Percentiles rank a stretch among this genome's conserved stretches.
phyloP scores from a whole-genome alignment of 2,888 invertebrate species.

The Drosophila kuntzei region DNA sequence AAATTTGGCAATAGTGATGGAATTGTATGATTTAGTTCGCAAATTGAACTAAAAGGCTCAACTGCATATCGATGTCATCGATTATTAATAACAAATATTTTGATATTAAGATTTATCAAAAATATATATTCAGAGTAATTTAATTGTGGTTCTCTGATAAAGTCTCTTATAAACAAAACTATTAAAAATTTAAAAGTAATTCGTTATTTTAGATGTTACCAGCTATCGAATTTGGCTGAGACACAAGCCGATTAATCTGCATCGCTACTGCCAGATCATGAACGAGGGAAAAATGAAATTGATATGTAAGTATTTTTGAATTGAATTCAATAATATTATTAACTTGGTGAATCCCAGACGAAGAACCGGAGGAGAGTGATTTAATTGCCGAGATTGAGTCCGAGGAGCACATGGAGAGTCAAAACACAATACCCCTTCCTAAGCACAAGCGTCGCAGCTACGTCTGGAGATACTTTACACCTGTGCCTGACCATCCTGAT shows the following conservation, averaged over 20 bases:
- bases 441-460: slow-evolving; percentile 59
- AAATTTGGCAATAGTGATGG: no score
- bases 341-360: not conserved
- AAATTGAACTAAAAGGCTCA: no score
- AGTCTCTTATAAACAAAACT: not conserved
- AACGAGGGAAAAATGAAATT: slow-evolving; percentile 42
- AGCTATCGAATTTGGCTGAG: slow-evolving; percentile 31
- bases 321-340: not conserved
- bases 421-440: slow-evolving; percentile 33
- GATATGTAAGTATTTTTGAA: slow-evolving; percentile 35
- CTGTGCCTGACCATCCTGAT: slow-evolving; percentile 53
- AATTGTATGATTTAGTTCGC: no score
- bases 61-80: no score
- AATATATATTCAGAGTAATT: no score
- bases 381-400: slow-evolving; percentile 33
- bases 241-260: slow-evolving; percentile 31
- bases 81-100: no score
- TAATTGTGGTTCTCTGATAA: not conserved
- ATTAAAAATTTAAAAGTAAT: not conserved
- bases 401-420: slow-evolving; percentile 38
- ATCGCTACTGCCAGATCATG: slow-evolving; percentile 16
- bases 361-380: slow-evolving; percentile 47
- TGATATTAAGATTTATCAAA: no score
- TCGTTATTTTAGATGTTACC: slow-evolving; percentile 2
- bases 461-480: slow-evolving; percentile 72